Evolutionary conservation across 2,113 vertebrate species (phyloP), one percentile per base, ranked within the genome.

Genomic region (Cyanoderma ruficeps): DNA sequence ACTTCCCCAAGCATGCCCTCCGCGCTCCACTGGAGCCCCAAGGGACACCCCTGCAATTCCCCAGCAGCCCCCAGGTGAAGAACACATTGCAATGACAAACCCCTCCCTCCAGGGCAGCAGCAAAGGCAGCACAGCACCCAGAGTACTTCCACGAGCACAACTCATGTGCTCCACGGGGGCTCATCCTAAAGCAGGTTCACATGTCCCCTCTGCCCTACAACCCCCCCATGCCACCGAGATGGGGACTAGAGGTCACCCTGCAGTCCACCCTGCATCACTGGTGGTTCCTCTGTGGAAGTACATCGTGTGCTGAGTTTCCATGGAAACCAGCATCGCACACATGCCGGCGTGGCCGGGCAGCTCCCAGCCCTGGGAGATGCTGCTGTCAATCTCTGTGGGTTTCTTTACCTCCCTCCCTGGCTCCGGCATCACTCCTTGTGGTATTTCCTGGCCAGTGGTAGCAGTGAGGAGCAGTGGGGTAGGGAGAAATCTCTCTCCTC

Each of bases 231-330:
- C 37, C 50, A 53, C 72, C 6, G 1, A 69, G 11, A 11, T 6
- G 1, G 74, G 74, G 67, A 74, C 67, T 23, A 92, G 83, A 75
- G 90, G 84, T 81, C 68, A 85, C 74, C 56, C 90, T 74, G 93
- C 22, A 10, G 95, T 65, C 83, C 72, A 75, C 50, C 50, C 89
- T 65, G 83, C 91, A 80, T 97, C 35, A 3, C 94, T 71, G 96
- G 83, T 22, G 25, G 83, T 74, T 80, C 74, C 91, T 65, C 74
- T 74, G 77, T 89, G 93, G 84, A 94, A 94, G 91, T 70, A 93
- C 96, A 93, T 87, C 89, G 68, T 93, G 90, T 80, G 79, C 97
- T 95, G 94, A 20, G 97, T 98, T 98, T 94, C 98, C 95, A 95
- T 97, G 97, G 98, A 83, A 97, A 98, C 98, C 85, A 50, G 88